Base-by-base conservation (phyloP, 37 sponge, comb jelly and placozoan species). In the Ianthella basta region DNA sequence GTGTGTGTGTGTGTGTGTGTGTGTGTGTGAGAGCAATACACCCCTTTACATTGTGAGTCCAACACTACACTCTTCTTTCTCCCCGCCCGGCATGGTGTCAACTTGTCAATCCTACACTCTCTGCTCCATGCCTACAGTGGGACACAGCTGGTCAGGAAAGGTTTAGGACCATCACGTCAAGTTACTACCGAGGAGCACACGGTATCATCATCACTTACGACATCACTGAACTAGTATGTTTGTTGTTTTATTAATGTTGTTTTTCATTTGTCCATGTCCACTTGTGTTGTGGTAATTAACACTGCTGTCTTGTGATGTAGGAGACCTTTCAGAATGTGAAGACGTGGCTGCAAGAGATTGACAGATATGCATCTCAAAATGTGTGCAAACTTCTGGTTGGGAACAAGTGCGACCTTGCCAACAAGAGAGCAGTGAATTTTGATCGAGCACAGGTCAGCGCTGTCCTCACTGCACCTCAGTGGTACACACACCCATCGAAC, bases 61-160 rank as follows among this genome's bases (percentile, higher is more conserved):
- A n/a, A n/a, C n/a, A n/a, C n/a, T n/a, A n/a, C n/a, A n/a, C n/a
- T n/a, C n/a, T n/a, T n/a, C n/a, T n/a, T n/a, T n/a, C n/a, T n/a
- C n/a, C n/a, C n/a, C n/a, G n/a, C n/a, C n/a, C n/a, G n/a, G n/a
- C n/a, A n/a, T n/a, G n/a, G n/a, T n/a, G n/a, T n/a, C n/a, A n/a
- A n/a, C n/a, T n/a, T 61, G 4, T 27, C 18, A 34, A 35, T 69
- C 33, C 70, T 34, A 30, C 34, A 30, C 39, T 19, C 39, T 23
- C 1, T 75, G n/a, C 54, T 25, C 35, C 37, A 34, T 74, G 12
- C 23, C 23, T 30, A 29, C 68, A 95, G 92, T 98, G 99, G 99
- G 99, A 98, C 83, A 98, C 99, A 41, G 99, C 99, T 61, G 97
- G 99, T 21, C 99, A 98, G 57, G 99, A 98, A 82, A 83, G 99